A percentile compares a stretch with the other conserved stretches of the same genome.
Conservation (phyloP, 1,140 invertebrate genomes). For the Lethocerus indicus region DNA sequence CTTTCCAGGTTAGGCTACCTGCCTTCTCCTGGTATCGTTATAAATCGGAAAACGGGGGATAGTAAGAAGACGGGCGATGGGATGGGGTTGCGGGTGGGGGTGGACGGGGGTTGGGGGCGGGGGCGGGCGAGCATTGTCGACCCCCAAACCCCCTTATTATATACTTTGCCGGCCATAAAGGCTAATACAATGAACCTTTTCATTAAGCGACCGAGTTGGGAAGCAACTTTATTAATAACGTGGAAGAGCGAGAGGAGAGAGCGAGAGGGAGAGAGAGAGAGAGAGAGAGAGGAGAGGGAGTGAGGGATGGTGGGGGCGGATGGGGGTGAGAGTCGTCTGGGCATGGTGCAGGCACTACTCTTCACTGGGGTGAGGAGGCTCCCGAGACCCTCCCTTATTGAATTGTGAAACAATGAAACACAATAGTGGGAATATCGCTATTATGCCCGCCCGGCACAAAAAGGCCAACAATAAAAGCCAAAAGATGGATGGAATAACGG, state of each 20-base stretch:
- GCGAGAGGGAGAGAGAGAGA: neutral
- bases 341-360: neutral
- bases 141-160: neutral
- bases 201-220: neutral
- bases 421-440: too few relatives aligned
- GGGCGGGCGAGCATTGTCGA: neutral
- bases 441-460: too few relatives aligned
- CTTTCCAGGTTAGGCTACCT: too few relatives aligned
- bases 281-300: neutral
- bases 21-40: too few relatives aligned
- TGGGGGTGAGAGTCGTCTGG: neutral
- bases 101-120: neutral
- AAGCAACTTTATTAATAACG: constrained; percentile 2
- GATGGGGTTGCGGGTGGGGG: neutral
- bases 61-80: too few relatives aligned
- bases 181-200: constrained; percentile 4
- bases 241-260: neutral
- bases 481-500: too few relatives aligned
- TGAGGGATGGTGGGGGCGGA: neutral
- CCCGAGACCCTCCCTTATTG: too few relatives aligned
- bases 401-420: too few relatives aligned
- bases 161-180: constrained; percentile 8
- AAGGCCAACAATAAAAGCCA: too few relatives aligned
- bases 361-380: neutral
- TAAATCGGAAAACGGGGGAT: too few relatives aligned